These are phyloP conservation scores for Apostichopus leukothele DNA, from an alignment of 53 echinoderm and acorn worm genomes.

Conservation along the genomic window DNA sequence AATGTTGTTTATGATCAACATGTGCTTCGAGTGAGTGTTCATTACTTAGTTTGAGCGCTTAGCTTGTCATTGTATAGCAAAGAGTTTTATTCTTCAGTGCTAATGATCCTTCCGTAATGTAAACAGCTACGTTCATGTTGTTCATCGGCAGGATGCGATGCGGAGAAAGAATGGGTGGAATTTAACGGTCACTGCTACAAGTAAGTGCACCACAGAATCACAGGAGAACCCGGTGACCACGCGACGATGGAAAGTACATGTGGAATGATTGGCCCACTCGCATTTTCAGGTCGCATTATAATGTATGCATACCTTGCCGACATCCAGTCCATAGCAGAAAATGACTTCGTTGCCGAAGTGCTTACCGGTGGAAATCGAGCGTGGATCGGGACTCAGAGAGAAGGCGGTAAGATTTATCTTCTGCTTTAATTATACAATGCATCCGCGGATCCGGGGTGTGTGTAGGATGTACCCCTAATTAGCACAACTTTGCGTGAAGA, in stretches of 20 bases:
- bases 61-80: too few species aligned
- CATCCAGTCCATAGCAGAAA: not conserved
- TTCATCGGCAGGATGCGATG: not conserved
- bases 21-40: too few species aligned
- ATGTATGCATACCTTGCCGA: not conserved
- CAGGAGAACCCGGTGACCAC: not conserved
- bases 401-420: not conserved
- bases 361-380: not conserved
- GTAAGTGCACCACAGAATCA: not conserved
- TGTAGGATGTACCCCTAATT: not conserved
- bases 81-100: too few species aligned
- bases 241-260: not conserved
- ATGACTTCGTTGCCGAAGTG: slow-evolving; percentile 1
- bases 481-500: too few species aligned
- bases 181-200: not conserved
- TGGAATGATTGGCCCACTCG: not conserved
- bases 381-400: not conserved
- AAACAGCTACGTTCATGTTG: too few species aligned
- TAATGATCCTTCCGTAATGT: too few species aligned
- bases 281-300: too few species aligned
- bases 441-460: not conserved
- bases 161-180: not conserved
- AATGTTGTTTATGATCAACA: too few species aligned
- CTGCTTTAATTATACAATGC: too few species aligned
- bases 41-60: too few species aligned